Percentiles rank a stretch among this genome's conserved stretches.
Evolutionary conservation across 1,140 invertebrate species (phyloP).

Genomic region (Neocloeon triangulifer): DNA sequence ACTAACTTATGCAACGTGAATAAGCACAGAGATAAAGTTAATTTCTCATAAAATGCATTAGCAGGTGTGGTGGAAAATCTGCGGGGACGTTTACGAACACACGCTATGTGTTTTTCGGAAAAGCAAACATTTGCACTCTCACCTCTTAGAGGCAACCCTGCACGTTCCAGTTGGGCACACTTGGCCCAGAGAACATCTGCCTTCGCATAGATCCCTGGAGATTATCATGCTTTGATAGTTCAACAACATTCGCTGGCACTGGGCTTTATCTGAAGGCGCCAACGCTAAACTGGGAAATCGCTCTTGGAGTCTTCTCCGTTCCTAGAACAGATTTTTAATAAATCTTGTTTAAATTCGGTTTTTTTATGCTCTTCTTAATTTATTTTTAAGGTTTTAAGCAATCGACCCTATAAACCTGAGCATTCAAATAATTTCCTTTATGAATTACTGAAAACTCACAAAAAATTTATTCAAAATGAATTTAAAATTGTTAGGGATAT

Average conservation of each 20-base stretch:
- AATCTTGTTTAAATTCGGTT: neutral
- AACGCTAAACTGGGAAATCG: constrained; percentile 58
- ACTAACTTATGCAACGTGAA: no score
- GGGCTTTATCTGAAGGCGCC: constrained; percentile 43
- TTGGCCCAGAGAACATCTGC: constrained; percentile 59
- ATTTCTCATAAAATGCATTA: no score
- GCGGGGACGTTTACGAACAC: constrained; percentile 1
- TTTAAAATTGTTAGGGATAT: neutral
- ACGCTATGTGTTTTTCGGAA: neutral
- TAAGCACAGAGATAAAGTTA: no score
- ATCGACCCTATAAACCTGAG: neutral
- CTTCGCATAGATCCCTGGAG: constrained; percentile 59
- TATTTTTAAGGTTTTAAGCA: no score
- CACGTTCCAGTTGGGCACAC: constrained; percentile 58
- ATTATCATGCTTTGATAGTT: constrained; percentile 58
- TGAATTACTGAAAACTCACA: neutral
- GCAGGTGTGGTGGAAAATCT: no score
- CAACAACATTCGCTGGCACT: constrained; percentile 48
- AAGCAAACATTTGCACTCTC: constrained; percentile 3
- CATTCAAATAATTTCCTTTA: neutral
- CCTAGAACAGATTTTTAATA: constrained; percentile 24
- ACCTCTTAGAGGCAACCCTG: constrained; percentile 26
- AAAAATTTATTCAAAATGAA: neutral
- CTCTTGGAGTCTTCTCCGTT: constrained; percentile 56
- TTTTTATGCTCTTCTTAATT: neutral